These are phyloP conservation scores for Ciconia nigra DNA, from an alignment of 2,797 vertebrate species.

Conservation along the genomic window DNA sequence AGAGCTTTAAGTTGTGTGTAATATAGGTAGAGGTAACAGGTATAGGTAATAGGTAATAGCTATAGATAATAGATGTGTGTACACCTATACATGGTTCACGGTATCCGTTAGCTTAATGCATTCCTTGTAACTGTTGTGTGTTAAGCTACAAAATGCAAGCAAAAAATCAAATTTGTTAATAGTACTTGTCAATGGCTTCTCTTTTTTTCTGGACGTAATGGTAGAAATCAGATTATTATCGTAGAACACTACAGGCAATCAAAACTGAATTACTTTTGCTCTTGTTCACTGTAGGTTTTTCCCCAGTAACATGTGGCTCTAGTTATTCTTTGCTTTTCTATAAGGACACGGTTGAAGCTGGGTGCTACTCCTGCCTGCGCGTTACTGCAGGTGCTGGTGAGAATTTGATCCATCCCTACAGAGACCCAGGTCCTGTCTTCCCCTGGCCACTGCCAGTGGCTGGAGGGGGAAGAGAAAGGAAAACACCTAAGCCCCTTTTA, in stretches of 20 bases:
- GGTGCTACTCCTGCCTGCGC: background rate
- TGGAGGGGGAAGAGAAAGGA: background rate
- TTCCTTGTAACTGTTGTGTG: background rate
- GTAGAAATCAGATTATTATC: background rate
- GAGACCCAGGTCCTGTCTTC: background rate
- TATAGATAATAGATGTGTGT: background rate
- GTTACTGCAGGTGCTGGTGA: background rate
- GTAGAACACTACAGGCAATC: background rate
- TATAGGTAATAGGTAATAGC: background rate
- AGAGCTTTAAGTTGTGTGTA: background rate
- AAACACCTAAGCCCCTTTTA: background rate
- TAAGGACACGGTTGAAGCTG: background rate
- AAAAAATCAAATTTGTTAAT: background rate
- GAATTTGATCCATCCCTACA: background rate
- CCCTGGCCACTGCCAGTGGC: background rate
- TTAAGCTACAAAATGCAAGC: background rate
- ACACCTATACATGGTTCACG: background rate
- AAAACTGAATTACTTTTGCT: background rate
- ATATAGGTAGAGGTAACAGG: background rate
- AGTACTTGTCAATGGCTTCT: background rate
- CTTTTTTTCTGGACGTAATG: background rate
- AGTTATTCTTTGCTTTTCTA: background rate
- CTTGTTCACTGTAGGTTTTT: background rate
- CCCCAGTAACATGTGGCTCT: background rate
- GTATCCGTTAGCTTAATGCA: background rate